Conservation (phyloP, 2,888 invertebrate genomes). For the Agrilus mali region DNA sequence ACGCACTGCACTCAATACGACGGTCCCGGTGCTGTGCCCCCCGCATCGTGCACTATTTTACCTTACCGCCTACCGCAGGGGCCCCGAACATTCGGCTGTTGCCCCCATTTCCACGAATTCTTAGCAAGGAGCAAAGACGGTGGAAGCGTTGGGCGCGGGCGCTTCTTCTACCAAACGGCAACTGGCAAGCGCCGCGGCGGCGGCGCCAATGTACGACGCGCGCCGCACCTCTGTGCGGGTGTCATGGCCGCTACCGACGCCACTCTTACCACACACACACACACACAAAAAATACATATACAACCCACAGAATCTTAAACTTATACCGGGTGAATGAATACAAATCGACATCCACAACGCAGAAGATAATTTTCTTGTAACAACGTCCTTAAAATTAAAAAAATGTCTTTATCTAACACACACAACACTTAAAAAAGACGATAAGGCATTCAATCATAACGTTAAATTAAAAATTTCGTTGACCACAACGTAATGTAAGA, state of each 20-base stretch:
- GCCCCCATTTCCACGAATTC: slow-evolving; percentile 23
- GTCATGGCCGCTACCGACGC: neutral
- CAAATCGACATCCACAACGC: too few relatives aligned
- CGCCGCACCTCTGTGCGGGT: slow-evolving; percentile 19
- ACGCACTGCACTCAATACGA: slow-evolving; percentile 7
- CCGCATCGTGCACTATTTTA: slow-evolving; percentile 14
- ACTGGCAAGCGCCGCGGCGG: slow-evolving; percentile 16
- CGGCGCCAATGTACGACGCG: slow-evolving; percentile 12
- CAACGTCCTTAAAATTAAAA: too few relatives aligned
- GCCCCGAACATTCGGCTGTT: slow-evolving; percentile 16
- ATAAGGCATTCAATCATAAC: too few relatives aligned
- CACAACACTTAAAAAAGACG: too few relatives aligned
- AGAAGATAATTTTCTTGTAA: too few relatives aligned
- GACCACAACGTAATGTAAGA: too few relatives aligned
- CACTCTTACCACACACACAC: too few relatives aligned
- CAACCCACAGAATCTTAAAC: too few relatives aligned
- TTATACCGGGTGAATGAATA: too few relatives aligned
- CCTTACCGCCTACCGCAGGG: slow-evolving; percentile 16
- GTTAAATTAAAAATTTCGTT: too few relatives aligned
- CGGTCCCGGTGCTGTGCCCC: slow-evolving; percentile 6
- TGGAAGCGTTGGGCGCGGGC: slow-evolving; percentile 14
- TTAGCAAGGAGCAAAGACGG: slow-evolving; percentile 13
- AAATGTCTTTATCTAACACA: too few relatives aligned
- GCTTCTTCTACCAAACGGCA: slow-evolving; percentile 8
- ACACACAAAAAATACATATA: too few relatives aligned